These are phyloP conservation scores for Anoplolepis gracilipes DNA, from an alignment of 1,140 invertebrate genomes.

Conservation along the genomic window DNA sequence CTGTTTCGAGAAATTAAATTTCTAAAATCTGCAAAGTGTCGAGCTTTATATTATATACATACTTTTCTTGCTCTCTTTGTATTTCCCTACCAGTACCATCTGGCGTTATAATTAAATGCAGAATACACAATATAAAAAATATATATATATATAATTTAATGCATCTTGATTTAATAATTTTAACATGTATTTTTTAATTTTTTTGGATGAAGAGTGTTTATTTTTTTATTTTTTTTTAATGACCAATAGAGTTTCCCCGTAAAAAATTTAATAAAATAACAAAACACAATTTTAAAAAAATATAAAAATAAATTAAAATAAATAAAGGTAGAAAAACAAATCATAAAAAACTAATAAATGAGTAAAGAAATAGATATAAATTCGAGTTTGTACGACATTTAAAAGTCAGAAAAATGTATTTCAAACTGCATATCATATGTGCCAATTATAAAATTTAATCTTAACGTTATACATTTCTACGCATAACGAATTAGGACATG, in stretches of 20 bases:
- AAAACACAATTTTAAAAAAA: neutral
- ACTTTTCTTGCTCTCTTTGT: slow-evolving; percentile 10
- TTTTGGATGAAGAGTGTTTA: too few relatives aligned
- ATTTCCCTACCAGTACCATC: slow-evolving; percentile 7
- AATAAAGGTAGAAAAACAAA: neutral
- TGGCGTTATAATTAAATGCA: slow-evolving; percentile 27
- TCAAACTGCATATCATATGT: neutral
- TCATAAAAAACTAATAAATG: neutral
- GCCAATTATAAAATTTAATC: slow-evolving; percentile 11
- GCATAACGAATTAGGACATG: neutral
- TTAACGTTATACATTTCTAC: neutral
- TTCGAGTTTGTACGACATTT: neutral
- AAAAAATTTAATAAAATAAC: too few relatives aligned
- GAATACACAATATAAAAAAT: slow-evolving; percentile 7
- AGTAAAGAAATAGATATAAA: neutral
- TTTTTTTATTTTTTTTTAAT: too few relatives aligned
- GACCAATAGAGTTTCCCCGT: too few relatives aligned
- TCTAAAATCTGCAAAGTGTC: slow-evolving; percentile 37
- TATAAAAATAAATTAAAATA: neutral
- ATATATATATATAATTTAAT: too few relatives aligned
- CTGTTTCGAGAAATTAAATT: slow-evolving; percentile 42
- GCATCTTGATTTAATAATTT: slow-evolving; percentile 33
- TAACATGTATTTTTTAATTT: slow-evolving; percentile 1
- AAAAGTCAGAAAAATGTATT: neutral
- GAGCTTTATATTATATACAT: neutral